Evolutionary conservation across 2,888 invertebrate genomes (phyloP), one percentile per base, ranked within the genome.

Genomic region (Osedax frankpressi): DNA sequence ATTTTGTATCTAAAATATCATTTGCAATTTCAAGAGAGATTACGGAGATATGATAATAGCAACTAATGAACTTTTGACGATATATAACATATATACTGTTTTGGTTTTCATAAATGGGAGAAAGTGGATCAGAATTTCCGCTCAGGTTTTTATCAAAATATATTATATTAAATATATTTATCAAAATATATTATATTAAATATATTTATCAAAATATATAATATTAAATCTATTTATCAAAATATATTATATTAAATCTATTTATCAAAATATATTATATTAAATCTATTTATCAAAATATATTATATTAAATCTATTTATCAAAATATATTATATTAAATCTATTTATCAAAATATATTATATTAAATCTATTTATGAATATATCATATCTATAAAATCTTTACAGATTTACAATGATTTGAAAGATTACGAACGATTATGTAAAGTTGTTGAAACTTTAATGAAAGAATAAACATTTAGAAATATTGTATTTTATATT

Each of bases 101-200:
- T 63, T 75, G 1, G 28, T 76, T 25, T 60, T 68, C 1, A 73
- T 80, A 2, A 68, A 79, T 14, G 78, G 77, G 1, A 75, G 75
- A 27, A 75, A 79, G 19, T 80, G 79, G 76, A 30, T 81, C 2
- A 77, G 83, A 59, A 79, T 83, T 28, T 82, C 82, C 3, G 79
- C 78, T n/a, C 81, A 81, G 71, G 77, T 69, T 29, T 24, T n/a
- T 28, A 28, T 28, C 26, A 11, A 44, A 11, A 44, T 44, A 44
- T 44, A 19, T 44, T 11, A 44, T 44, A 11, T 11, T 44, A 44
- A 44, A 44, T 6, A 11, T 44, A 44, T 11, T 44, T 6, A 70
- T 70, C 28, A 27, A 26, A 19, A 24, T 24, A 19, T 71, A 6
- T 29, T 25, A 30, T 30, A 6, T 29, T 29, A 71, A 30, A 71